Percentiles rank a stretch among this genome's conserved stretches.
Evolutionary conservation across 1,140 invertebrate species (phyloP).

Genomic region (Panonychus citri): DNA sequence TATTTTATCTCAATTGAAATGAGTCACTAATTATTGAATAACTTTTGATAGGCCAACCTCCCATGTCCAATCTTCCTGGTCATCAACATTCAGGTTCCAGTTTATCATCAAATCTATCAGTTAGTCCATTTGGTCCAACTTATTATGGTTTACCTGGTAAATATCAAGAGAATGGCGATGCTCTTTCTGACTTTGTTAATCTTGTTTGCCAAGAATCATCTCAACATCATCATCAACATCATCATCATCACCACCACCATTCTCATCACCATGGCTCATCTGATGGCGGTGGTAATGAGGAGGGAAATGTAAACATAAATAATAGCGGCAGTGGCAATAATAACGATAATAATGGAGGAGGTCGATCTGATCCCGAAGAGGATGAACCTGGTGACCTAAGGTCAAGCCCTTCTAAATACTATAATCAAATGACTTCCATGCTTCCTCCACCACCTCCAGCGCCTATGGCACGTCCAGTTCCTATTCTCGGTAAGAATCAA

Average conservation of each 20-base stretch:
- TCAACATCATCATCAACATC: constrained; percentile 9
- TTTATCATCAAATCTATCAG: not conserved
- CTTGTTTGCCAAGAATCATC: constrained; percentile 44
- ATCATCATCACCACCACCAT: not conserved
- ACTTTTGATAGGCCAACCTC: not conserved
- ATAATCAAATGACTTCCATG: constrained; percentile 20
- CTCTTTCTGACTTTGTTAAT: constrained; percentile 81
- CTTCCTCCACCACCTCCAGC: constrained; percentile 74
- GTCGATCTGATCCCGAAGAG: not conserved
- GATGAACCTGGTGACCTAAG: not conserved
- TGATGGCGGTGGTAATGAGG: not conserved
- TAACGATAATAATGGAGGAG: constrained; percentile 1
- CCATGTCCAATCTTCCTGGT: not conserved
- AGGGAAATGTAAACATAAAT: constrained; percentile 53
- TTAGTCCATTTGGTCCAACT: not conserved
- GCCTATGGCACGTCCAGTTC: constrained; percentile 80
- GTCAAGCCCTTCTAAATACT: constrained; percentile 6
- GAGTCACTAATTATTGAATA: too few relatives aligned
- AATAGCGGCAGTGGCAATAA: constrained; percentile 37
- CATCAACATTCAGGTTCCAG: not conserved
- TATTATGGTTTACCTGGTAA: constrained; percentile 7
- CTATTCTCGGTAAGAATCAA: constrained; percentile 54
- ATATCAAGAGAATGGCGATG: constrained; percentile 23
- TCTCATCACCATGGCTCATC: not conserved
- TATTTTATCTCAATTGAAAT: too few relatives aligned